These are phyloP conservation scores for Prosopocoilus inquinatus DNA, from an alignment of 2,888 invertebrate species.

Conservation along the genomic window DNA sequence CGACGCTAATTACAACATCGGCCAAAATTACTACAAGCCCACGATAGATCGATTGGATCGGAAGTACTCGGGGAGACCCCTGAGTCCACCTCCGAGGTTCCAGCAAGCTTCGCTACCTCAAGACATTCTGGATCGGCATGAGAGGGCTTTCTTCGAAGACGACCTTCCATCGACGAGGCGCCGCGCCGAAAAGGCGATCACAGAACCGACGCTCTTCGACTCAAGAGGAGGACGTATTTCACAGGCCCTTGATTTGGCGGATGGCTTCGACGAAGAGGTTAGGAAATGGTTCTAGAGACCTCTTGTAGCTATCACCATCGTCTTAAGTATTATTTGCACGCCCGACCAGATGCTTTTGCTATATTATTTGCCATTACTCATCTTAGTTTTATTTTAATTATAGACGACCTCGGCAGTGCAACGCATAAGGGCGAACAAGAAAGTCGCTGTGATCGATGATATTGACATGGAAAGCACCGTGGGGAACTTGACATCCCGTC, in stretches of 20 bases:
- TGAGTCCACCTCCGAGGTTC: conserved; percentile 40
- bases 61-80: conserved; percentile 60
- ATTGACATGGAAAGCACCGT: conserved; percentile 63
- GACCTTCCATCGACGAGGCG: conserved; percentile 53
- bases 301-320: background rate
- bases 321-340: background rate
- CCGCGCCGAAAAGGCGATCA: conserved; percentile 51
- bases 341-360: background rate
- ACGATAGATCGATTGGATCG: conserved; percentile 74
- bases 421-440: conserved; percentile 62
- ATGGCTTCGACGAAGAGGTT: conserved; percentile 54
- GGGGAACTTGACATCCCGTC: conserved; percentile 57
- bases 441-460: conserved; percentile 60
- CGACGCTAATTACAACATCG: conserved; percentile 82
- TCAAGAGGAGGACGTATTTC: conserved; percentile 58
- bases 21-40: conserved; percentile 79
- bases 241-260: conserved; percentile 48
- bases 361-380: conserved; percentile 5
- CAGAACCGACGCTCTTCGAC: conserved; percentile 63
- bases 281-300: conserved; percentile 30
- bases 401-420: conserved; percentile 61
- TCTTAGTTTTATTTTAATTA: conserved; percentile 33
- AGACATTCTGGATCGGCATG: conserved; percentile 48
- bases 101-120: conserved; percentile 31
- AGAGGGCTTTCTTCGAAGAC: conserved; percentile 55